Conservation (phyloP, 2,113 vertebrate genomes). For the Tyto alba region DNA sequence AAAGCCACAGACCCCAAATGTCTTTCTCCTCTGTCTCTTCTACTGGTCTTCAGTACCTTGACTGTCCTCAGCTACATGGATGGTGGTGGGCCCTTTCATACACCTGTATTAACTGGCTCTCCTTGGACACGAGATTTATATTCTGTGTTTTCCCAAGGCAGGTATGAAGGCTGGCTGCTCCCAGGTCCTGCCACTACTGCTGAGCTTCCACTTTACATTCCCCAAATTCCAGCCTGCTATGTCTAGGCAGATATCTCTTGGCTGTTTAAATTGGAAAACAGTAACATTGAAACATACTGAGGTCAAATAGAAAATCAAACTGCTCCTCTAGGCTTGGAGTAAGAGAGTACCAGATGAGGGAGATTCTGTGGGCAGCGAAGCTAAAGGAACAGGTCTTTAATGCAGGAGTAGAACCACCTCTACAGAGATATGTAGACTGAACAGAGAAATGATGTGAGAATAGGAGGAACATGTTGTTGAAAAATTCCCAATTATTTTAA, state of each 20-base stretch:
- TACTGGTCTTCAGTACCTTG: not conserved
- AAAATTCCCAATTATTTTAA: not conserved
- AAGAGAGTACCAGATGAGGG: not conserved
- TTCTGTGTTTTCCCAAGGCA: not conserved
- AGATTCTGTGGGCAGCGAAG: not conserved
- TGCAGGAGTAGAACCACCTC: not conserved
- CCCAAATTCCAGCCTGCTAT: constrained; percentile 6
- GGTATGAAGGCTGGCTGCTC: not conserved
- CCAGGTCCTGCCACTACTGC: not conserved
- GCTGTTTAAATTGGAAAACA: constrained; percentile 9
- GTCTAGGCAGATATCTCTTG: constrained; percentile 8
- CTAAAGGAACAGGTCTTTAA: not conserved
- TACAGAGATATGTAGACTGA: not conserved
- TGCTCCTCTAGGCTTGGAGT: not conserved
- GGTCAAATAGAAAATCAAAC: not conserved
- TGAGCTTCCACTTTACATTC: constrained; percentile 36
- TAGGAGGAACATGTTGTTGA: not conserved
- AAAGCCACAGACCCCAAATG: not conserved
- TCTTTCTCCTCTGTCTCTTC: not conserved
- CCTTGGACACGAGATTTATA: not conserved
- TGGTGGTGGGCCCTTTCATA: not conserved
- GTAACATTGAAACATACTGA: not conserved
- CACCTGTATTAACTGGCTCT: not conserved
- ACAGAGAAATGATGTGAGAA: not conserved
- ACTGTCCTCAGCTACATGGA: not conserved